Evolutionary conservation across 2,888 invertebrate species (phyloP).

Genomic region (Molorchus minor): DNA sequence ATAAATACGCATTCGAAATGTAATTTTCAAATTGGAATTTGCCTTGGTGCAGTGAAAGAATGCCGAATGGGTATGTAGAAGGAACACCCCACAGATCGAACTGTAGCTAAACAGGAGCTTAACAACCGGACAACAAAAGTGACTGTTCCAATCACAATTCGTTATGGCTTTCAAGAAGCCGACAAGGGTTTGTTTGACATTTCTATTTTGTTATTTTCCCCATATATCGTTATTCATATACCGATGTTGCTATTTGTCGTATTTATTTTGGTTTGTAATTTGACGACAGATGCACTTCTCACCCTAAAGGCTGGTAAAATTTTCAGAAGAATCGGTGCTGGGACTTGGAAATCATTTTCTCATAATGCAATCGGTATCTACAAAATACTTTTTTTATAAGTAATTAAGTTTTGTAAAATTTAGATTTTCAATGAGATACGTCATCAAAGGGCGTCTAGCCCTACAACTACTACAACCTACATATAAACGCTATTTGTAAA

Average conservation of each 20-base stretch:
- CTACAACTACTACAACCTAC: too few species aligned
- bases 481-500: too few species aligned
- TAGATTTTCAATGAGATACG: too few species aligned
- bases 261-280: constrained; percentile 17
- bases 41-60: constrained; percentile 25
- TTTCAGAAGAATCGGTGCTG: too few species aligned
- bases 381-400: too few species aligned
- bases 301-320: too few species aligned
- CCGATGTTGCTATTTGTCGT: constrained; percentile 17
- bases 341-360: too few species aligned
- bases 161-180: constrained; percentile 49
- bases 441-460: too few species aligned
- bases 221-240: constrained; percentile 13
- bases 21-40: too few species aligned
- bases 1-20: too few species aligned
- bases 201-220: constrained; percentile 41
- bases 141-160: constrained; percentile 48
- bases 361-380: too few species aligned
- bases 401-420: too few species aligned
- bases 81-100: constrained; percentile 30
- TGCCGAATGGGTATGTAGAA: constrained; percentile 20
- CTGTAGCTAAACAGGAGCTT: constrained; percentile 32
- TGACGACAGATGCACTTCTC: constrained; percentile 12
- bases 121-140: constrained; percentile 45
- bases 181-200: constrained; percentile 49